phyloP scores from a whole-genome alignment of 30 jellyfish, hydroid and myxozoan species.

The Pelagia noctiluca region DNA sequence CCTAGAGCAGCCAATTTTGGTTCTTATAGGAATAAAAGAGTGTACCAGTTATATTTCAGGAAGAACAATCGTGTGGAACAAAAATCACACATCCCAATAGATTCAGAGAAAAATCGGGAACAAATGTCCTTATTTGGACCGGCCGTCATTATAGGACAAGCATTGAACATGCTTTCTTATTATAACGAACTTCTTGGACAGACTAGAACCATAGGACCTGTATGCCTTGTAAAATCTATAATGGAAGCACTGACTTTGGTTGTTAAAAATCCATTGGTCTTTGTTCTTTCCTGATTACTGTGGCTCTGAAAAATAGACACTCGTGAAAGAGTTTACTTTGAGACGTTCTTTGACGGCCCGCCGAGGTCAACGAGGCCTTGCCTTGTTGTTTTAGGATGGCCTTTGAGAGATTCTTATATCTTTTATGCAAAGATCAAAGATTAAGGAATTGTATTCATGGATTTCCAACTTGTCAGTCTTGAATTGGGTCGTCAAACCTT shows the following conservation, averaged over 20 bases:
- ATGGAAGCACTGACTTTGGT: slow-evolving; percentile 21
- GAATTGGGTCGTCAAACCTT: slow-evolving; percentile 57
- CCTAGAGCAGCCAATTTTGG: too few relatives aligned
- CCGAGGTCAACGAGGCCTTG: slow-evolving; percentile 67
- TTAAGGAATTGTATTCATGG: slow-evolving; percentile 33
- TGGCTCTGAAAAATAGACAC: slow-evolving; percentile 42
- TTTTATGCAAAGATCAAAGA: slow-evolving; percentile 51
- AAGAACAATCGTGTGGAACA: too few relatives aligned
- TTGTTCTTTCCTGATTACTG: slow-evolving; percentile 52
- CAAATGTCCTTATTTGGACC: too few relatives aligned
- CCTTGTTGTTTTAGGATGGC: slow-evolving; percentile 64
- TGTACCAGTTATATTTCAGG: too few relatives aligned
- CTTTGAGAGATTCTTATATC: slow-evolving; percentile 24
- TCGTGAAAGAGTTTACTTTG: slow-evolving; percentile 50
- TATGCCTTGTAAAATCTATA: too few relatives aligned
- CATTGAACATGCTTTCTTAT: too few relatives aligned
- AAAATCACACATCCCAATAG: too few relatives aligned
- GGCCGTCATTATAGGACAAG: too few relatives aligned
- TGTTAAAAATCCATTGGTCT: slow-evolving; percentile 56
- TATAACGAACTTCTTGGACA: too few relatives aligned
- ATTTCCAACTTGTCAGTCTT: slow-evolving; percentile 48
- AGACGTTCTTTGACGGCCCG: slow-evolving; percentile 58
- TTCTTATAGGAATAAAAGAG: too few relatives aligned
- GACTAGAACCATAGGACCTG: too few relatives aligned
- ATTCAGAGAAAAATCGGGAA: too few relatives aligned